Percentiles rank a stretch among this genome's conserved stretches.
Conservation (phyloP, 1,140 invertebrate genomes). For the Brachionus asplanchnoidis region DNA sequence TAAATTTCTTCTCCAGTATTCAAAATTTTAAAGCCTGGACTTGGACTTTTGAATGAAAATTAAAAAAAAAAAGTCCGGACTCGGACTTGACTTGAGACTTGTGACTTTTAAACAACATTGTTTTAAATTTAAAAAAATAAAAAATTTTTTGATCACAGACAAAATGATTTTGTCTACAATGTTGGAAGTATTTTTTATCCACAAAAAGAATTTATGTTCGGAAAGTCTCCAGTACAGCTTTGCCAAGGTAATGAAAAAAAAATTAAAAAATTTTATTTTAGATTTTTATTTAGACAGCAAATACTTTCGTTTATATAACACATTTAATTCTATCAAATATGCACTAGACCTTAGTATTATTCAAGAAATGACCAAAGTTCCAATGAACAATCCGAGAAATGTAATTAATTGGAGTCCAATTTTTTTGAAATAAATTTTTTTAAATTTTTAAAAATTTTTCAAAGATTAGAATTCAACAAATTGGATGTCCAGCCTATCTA, state of each 20-base stretch:
- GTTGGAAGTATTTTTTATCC: background rate
- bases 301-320: conserved; percentile 16
- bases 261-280: background rate
- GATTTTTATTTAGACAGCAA: background rate
- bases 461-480: conserved; percentile 11
- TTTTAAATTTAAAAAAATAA: background rate
- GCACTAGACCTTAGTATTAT: conserved; percentile 25
- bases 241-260: background rate
- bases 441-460: background rate
- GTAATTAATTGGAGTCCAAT: background rate
- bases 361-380: conserved; percentile 13
- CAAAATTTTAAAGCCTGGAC: too few relatives aligned
- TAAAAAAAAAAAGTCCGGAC: too few relatives aligned
- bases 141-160: background rate
- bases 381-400: conserved; percentile 22
- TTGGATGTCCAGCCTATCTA: background rate
- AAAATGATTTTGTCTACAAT: conserved; percentile 3
- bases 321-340: conserved; percentile 36
- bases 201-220: background rate
- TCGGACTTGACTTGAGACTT: too few relatives aligned
- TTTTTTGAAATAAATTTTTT: background rate
- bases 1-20: too few relatives aligned
- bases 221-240: background rate
- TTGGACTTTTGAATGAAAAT: too few relatives aligned
- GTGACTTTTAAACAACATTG: too few relatives aligned